Base-by-base conservation (phyloP, 2,797 vertebrate species). In the Myotis vivesi region DNA sequence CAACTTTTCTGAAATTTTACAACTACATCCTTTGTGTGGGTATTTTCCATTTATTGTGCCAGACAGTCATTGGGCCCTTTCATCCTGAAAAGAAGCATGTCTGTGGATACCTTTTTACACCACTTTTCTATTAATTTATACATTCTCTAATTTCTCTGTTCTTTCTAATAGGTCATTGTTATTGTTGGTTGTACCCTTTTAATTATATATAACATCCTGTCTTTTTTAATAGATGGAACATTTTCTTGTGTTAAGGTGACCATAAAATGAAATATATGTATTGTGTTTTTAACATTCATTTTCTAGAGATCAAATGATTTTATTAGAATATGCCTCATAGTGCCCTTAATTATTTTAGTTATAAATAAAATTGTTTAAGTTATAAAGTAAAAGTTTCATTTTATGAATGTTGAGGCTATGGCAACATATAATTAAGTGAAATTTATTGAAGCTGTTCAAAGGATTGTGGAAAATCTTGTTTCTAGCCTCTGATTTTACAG, bases 381-480 rank as follows among this genome's bases (percentile, higher is more conserved):
- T 93, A 28, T 53, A 91, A 82, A 85, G 77, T 85, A 51, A 69
- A 73, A 80, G 4, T 59, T 82, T 88, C 12, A 83, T 80, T 91
- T 94, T 80, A 95, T 69, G 25, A 92, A 64, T 25, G 9, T 28
- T 89, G 44, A 83, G 38, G 38, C 5, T 86, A 88, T n/a, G 33
- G 62, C 55, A 93, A 64, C 38, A 33, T 59, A 19, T 87, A 94
- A 71, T 94, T 84, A 93, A 80, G 46, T 66, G 7, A 91, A 97
- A 94, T 91, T 64, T 69, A 20, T 49, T 89, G 17, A 55, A 64
- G 6, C 51, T 91, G 20, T 89, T 73, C 71, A 94, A 96, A 94
- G 11, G 8, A 77, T 68, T 73, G 28, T 66, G 57, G 17, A 73
- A 95, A 96, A 83, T 55, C 19, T 83, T 79, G 3, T 93, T 76